These are phyloP conservation scores for Hyperoplus lanceolatus DNA, from an alignment of 2,797 vertebrate genomes.

Conservation along the genomic window DNA sequence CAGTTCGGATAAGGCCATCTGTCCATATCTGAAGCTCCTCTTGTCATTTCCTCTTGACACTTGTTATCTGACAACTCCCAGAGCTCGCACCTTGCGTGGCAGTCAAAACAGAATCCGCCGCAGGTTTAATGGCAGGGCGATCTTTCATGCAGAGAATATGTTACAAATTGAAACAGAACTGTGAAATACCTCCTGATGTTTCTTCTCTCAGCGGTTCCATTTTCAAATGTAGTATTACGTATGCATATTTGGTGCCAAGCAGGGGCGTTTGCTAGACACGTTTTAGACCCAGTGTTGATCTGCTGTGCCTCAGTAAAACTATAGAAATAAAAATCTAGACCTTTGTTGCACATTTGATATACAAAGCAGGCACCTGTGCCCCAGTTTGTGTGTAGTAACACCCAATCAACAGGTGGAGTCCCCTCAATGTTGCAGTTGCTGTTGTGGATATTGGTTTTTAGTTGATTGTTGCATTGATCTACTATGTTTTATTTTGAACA, in stretches of 20 bases:
- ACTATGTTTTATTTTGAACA: not conserved
- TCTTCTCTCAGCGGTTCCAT: constrained; percentile 7
- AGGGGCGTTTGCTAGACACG: too few relatives aligned
- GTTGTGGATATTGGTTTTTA: not conserved
- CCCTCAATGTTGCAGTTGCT: not conserved
- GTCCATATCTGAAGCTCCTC: constrained; percentile 49
- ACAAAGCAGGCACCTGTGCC: too few relatives aligned
- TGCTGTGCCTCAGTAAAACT: too few relatives aligned
- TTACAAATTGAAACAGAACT: constrained; percentile 40
- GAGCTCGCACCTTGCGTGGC: constrained; percentile 29
- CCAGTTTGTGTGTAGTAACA: too few relatives aligned
- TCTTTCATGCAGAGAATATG: constrained; percentile 42
- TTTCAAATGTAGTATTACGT: constrained; percentile 6
- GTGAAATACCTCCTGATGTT: constrained; percentile 42
- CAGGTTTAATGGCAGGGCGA: constrained; percentile 39
- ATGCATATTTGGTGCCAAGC: constrained; percentile 2
- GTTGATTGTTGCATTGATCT: not conserved
- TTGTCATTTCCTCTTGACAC: constrained; percentile 73
- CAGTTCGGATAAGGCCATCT: constrained; percentile 48
- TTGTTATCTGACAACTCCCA: constrained; percentile 67
- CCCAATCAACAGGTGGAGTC: not conserved
- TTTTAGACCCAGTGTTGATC: too few relatives aligned
- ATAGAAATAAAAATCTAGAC: too few relatives aligned
- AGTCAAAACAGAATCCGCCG: constrained; percentile 34
- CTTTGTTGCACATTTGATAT: too few relatives aligned